These are phyloP conservation scores for Lateolabrax maculatus DNA, from an alignment of 2,797 vertebrate genomes.

Conservation along the genomic window DNA sequence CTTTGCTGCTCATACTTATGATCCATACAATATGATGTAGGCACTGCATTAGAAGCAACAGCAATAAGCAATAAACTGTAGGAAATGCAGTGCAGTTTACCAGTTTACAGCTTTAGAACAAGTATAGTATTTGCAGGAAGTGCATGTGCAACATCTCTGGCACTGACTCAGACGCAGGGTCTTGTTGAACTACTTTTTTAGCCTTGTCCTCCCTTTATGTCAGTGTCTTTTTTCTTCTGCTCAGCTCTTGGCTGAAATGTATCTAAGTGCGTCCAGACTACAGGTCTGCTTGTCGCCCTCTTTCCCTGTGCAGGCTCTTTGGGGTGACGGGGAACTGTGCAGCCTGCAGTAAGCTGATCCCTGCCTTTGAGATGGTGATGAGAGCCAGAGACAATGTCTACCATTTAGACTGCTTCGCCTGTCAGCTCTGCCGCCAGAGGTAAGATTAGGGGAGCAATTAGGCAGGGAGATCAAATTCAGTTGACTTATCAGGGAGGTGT, in stretches of 20 bases:
- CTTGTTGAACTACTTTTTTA: slow-evolving; percentile 16
- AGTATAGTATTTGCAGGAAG: slow-evolving; percentile 32
- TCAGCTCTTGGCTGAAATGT: slow-evolving; percentile 44
- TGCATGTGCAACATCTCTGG: slow-evolving; percentile 2
- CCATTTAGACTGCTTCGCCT: slow-evolving; percentile 98
- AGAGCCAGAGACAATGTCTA: slow-evolving; percentile 97
- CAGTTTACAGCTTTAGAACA: slow-evolving; percentile 21
- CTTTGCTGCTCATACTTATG: slow-evolving; percentile 31
- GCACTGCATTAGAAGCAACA: slow-evolving; percentile 18
- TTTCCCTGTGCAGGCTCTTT: slow-evolving; percentile 90
- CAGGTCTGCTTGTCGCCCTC: slow-evolving; percentile 56
- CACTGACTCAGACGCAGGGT: slow-evolving; percentile 1
- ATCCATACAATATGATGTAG: slow-evolving; percentile 20
- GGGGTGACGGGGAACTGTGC: slow-evolving; percentile 97
- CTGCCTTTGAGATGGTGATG: slow-evolving; percentile 99
- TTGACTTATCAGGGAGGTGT: slow-evolving; percentile 65
- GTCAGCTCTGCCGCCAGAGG: slow-evolving; percentile 98
- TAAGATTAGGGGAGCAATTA: slow-evolving; percentile 86
- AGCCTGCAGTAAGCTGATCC: slow-evolving; percentile 97
- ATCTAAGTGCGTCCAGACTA: slow-evolving; percentile 57
- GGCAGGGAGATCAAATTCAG: slow-evolving; percentile 76
- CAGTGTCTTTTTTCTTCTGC: not conserved
- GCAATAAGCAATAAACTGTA: slow-evolving; percentile 22
- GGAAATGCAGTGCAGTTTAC: slow-evolving; percentile 30
- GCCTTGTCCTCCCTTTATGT: slow-evolving; percentile 22